Evolutionary conservation across 2,113 vertebrate species (phyloP).

Genomic region (Erpornis zantholeuca): DNA sequence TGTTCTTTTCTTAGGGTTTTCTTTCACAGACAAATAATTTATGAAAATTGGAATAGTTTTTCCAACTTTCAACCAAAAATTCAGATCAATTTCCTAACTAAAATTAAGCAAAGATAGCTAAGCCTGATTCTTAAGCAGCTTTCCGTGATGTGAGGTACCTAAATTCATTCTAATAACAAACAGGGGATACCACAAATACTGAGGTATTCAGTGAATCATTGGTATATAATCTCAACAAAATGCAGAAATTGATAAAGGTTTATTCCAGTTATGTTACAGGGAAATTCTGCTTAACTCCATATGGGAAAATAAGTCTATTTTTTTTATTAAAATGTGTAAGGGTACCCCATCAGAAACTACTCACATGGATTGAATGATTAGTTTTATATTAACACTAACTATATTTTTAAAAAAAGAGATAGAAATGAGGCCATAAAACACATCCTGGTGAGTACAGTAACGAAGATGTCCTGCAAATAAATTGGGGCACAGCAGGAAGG

Average conservation of each 20-base stretch:
- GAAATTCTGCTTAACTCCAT: neutral
- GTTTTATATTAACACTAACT: neutral
- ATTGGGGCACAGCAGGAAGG: constrained; percentile 58
- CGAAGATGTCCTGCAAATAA: constrained; percentile 58
- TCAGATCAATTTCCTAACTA: neutral
- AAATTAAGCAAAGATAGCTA: neutral
- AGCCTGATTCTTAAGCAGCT: neutral
- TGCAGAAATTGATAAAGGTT: neutral
- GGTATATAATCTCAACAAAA: neutral
- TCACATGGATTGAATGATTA: neutral
- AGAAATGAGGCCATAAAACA: constrained; percentile 33
- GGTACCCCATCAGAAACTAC: neutral
- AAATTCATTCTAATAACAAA: neutral
- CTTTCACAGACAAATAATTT: neutral
- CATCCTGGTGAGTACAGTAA: constrained; percentile 57
- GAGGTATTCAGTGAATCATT: neutral
- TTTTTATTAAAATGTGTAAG: neutral
- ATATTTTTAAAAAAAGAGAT: neutral
- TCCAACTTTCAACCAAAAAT: neutral
- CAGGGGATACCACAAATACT: neutral
- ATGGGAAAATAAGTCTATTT: neutral
- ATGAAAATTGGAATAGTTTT: neutral
- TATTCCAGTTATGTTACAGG: neutral
- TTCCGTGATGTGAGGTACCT: neutral
- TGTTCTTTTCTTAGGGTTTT: neutral